Evolutionary conservation across 2,888 invertebrate genomes (phyloP).

Genomic region (Andrena minutula): DNA sequence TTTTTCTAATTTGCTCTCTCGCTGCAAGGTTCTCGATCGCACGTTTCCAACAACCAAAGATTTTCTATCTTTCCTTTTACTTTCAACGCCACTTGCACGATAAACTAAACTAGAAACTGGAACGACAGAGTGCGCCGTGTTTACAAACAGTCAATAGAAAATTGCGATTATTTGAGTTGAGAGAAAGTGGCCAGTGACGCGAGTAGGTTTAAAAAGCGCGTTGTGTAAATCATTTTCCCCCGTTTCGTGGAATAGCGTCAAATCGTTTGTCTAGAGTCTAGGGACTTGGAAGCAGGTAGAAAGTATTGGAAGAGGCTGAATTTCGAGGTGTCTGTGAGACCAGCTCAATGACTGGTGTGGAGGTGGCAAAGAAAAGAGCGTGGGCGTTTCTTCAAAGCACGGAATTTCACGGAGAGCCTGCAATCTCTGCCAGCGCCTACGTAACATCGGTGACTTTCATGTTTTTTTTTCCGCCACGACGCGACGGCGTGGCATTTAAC

Average conservation of each 20-base stretch:
- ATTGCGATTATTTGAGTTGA: constrained; percentile 16
- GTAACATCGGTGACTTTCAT: constrained; percentile 16
- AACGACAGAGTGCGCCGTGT: no score
- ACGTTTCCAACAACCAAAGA: no score
- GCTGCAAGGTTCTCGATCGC: no score
- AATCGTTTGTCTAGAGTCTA: not conserved
- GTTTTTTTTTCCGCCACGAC: not conserved
- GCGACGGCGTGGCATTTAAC: not conserved
- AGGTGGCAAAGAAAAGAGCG: constrained; percentile 10
- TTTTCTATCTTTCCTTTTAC: no score
- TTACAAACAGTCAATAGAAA: constrained; percentile 45
- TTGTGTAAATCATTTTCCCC: constrained; percentile 44
- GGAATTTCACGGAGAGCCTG: constrained; percentile 44
- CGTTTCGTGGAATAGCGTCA: not conserved
- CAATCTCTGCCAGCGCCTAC: constrained; percentile 47
- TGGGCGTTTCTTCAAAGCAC: constrained; percentile 35
- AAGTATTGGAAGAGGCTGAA: not conserved
- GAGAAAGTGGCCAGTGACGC: constrained; percentile 50
- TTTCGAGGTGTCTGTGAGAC: not conserved
- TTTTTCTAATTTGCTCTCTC: no score
- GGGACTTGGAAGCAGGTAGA: not conserved
- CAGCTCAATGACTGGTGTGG: not conserved
- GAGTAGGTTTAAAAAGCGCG: constrained; percentile 37
- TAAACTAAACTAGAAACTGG: no score
- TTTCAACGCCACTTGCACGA: no score